A percentile compares a stretch with the other conserved stretches of the same genome.
These are phyloP conservation scores for Grallaria varia DNA, from an alignment of 2,113 vertebrate species.

Conservation along the genomic window DNA sequence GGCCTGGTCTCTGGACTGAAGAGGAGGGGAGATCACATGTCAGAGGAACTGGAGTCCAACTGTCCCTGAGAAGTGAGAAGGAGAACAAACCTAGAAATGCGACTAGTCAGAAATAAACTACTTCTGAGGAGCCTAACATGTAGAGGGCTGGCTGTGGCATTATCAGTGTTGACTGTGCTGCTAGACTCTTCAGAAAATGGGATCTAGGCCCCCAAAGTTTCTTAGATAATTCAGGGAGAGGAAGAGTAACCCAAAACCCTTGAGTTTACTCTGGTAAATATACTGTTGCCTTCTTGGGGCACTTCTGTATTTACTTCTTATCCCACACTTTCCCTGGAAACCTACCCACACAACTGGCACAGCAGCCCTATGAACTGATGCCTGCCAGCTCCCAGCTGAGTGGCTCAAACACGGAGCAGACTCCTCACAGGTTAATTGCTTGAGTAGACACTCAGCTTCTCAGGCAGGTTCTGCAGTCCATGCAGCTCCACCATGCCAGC, in stretches of 20 bases:
- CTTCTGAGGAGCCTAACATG: not conserved
- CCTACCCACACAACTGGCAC: not conserved
- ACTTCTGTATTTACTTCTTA: not conserved
- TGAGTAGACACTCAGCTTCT: not conserved
- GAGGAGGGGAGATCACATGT: not conserved
- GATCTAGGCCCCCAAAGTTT: not conserved
- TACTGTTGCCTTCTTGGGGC: not conserved
- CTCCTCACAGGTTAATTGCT: not conserved
- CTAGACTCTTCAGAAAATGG: not conserved
- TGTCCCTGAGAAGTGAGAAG: not conserved
- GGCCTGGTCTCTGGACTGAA: not conserved
- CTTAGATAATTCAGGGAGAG: not conserved
- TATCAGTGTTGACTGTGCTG: not conserved
- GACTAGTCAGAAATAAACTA: not conserved
- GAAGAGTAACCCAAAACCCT: not conserved
- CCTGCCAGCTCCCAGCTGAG: not conserved
- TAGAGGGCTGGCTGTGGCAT: not conserved
- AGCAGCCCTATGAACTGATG: accelerated
- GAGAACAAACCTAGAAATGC: not conserved
- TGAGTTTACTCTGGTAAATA: not conserved
- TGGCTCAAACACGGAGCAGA: not conserved
- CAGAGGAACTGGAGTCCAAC: not conserved
- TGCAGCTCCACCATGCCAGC: accelerated
- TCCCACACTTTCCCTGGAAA: not conserved
- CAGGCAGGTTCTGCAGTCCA: not conserved